Percentiles rank a stretch among this genome's conserved stretches.
Evolutionary conservation across 2,113 vertebrate genomes (phyloP).

Genomic region (Phrynosoma blainvillii): DNA sequence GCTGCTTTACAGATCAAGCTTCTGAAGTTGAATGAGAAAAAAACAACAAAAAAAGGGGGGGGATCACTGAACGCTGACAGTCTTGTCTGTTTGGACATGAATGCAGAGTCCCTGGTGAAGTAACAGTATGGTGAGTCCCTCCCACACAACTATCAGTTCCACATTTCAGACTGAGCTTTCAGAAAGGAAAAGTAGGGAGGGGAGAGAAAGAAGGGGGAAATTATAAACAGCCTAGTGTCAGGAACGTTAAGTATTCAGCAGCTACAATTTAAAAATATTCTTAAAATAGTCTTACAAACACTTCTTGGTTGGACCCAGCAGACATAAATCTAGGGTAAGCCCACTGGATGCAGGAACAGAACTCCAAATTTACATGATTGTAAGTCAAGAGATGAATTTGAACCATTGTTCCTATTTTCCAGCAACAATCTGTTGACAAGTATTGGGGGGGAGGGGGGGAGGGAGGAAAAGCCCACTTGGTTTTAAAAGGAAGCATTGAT

Average conservation of each 20-base stretch:
- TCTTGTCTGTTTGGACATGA: constrained; percentile 71
- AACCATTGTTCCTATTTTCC: constrained; percentile 3
- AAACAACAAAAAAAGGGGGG: constrained; percentile 24
- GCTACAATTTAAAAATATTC: constrained; percentile 4
- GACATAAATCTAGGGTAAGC: constrained; percentile 22
- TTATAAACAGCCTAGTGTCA: constrained; percentile 42
- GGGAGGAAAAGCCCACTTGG: not conserved
- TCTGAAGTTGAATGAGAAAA: constrained; percentile 56
- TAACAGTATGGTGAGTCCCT: constrained; percentile 74
- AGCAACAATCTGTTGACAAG: constrained; percentile 36
- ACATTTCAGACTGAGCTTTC: constrained; percentile 70
- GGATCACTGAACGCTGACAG: constrained; percentile 68
- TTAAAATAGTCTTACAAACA: constrained; percentile 21
- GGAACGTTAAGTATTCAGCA: constrained; percentile 24
- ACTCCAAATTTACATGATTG: constrained; percentile 16
- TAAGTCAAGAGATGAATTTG: constrained; percentile 22
- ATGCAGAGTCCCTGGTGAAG: constrained; percentile 74
- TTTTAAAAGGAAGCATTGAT: constrained; percentile 1
- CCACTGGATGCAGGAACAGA: not conserved
- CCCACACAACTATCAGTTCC: constrained; percentile 79
- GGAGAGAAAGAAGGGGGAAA: constrained; percentile 15
- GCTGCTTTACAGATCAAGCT: constrained; percentile 57
- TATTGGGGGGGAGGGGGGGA: not conserved
- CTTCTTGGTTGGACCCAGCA: not conserved
- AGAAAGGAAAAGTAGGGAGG: constrained; percentile 39